Evolutionary conservation across 2,113 vertebrate genomes (phyloP).

Genomic region (Ceratotherium simum): DNA sequence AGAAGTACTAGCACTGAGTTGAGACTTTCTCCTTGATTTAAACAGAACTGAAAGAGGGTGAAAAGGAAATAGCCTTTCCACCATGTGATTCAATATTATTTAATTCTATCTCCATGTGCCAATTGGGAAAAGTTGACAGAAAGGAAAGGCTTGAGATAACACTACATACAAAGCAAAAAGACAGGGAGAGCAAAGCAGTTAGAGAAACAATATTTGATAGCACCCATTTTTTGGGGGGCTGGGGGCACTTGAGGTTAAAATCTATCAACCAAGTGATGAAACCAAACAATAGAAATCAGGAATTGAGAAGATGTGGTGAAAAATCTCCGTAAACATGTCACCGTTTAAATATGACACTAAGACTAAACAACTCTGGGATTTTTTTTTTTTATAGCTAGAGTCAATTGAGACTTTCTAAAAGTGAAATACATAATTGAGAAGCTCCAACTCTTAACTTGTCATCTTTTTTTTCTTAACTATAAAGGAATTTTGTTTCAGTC

Average conservation of each 20-base stretch:
- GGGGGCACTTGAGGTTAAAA: not conserved
- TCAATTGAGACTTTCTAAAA: not conserved
- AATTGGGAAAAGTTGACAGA: not conserved
- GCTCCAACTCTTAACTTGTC: not conserved
- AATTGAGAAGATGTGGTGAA: not conserved
- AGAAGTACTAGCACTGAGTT: not conserved
- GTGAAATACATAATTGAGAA: not conserved
- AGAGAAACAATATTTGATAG: not conserved
- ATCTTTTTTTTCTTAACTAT: not conserved
- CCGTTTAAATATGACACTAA: not conserved
- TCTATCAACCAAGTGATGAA: not conserved
- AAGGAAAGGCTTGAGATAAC: not conserved
- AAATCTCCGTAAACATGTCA: not conserved
- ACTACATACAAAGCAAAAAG: not conserved
- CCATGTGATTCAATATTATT: not conserved
- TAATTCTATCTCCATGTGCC: not conserved
- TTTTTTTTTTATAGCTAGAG: not conserved
- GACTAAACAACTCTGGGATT: not conserved
- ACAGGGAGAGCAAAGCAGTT: not conserved
- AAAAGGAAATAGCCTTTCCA: not conserved
- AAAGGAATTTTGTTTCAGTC: constrained; percentile 4
- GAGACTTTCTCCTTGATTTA: not conserved
- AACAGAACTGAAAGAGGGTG: not conserved
- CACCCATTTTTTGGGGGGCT: not conserved
- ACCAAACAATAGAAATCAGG: not conserved